A percentile compares a stretch with the other conserved stretches of the same genome.
These are phyloP conservation scores for Hetaerina americana DNA, from an alignment of 1,140 invertebrate genomes.

Conservation along the genomic window DNA sequence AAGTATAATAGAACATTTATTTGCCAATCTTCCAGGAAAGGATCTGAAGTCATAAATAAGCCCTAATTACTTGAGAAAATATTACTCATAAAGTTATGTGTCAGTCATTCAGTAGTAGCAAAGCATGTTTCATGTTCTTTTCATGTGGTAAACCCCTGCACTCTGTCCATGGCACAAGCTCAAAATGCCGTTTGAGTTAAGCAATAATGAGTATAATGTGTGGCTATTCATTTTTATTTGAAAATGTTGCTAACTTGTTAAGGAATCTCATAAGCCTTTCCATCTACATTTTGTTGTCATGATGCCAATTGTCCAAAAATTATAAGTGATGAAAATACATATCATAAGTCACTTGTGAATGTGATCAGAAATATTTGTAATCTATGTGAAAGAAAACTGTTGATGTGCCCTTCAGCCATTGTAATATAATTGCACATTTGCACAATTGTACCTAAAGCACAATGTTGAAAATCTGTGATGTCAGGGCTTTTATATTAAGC, in stretches of 20 bases:
- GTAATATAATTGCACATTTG: too few species aligned
- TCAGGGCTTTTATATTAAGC: background rate
- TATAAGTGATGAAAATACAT: background rate
- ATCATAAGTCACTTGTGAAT: background rate
- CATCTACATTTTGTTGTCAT: too few species aligned
- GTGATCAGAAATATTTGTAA: background rate
- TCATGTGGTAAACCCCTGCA: background rate
- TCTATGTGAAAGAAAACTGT: background rate
- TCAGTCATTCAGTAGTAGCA: background rate
- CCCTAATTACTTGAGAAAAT: background rate
- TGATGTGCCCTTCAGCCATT: background rate
- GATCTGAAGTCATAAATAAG: slow-evolving; percentile 6
- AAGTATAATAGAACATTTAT: slow-evolving; percentile 63
- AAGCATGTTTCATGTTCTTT: background rate
- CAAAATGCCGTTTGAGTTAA: background rate
- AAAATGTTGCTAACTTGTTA: background rate
- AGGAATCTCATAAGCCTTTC: too few species aligned
- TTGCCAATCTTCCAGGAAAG: slow-evolving; percentile 45
- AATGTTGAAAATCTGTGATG: background rate
- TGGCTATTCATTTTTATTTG: background rate
- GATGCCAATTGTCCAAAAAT: background rate
- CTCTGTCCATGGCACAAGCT: background rate
- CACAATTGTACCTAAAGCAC: too few species aligned
- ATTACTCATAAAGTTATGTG: too few species aligned
- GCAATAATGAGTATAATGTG: background rate